Evolutionary conservation across 37 sponge, comb jelly and placozoan genomes (phyloP).

Genomic region (Ianthella basta): DNA sequence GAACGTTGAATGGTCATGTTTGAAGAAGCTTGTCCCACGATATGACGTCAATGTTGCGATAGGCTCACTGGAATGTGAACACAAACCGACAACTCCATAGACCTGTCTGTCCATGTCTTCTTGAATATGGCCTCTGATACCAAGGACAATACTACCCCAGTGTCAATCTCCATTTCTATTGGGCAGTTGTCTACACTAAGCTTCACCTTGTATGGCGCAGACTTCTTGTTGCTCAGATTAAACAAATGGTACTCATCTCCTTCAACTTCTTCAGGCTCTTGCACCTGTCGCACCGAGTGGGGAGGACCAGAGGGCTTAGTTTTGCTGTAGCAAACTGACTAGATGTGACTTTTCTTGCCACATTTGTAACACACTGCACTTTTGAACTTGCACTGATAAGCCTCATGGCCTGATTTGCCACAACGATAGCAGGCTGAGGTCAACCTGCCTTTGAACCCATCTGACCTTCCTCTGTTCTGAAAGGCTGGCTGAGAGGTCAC

Average conservation of each 20-base stretch:
- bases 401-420: conserved; percentile 21
- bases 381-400: conserved; percentile 17
- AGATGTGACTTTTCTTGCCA: conserved; percentile 31
- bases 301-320: not conserved
- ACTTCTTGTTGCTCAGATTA: not conserved
- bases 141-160: not conserved
- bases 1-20: too few relatives aligned
- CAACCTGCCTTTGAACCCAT: too few relatives aligned
- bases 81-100: not conserved
- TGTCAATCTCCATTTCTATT: conserved; percentile 9
- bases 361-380: conserved; percentile 24
- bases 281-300: not conserved
- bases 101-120: not conserved
- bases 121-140: not conserved
- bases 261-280: not conserved
- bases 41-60: not conserved
- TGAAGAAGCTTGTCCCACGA: too few relatives aligned
- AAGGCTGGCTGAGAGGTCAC: not conserved
- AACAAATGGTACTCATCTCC: not conserved
- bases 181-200: not conserved
- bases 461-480: not conserved
- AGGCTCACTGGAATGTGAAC: not conserved
- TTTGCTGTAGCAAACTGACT: not conserved
- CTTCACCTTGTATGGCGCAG: not conserved
- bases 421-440: conserved; percentile 3